Evolutionary conservation across 2,797 vertebrate genomes (phyloP), one percentile per base, ranked within the genome.

Genomic region (Botia kubotai): DNA sequence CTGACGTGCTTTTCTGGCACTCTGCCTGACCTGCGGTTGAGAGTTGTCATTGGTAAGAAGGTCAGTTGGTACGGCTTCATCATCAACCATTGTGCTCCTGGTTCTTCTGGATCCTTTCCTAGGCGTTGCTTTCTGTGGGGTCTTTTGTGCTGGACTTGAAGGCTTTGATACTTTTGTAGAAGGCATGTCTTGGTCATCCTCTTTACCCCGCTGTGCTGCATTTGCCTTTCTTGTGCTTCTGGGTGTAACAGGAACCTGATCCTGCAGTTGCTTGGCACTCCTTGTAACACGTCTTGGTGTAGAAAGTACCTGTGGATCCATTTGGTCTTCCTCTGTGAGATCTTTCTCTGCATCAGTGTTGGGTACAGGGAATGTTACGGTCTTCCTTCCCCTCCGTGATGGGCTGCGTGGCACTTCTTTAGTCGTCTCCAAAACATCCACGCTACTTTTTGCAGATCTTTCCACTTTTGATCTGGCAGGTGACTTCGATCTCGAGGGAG

Each of bases 171-270:
- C 79, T 80, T 60, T 79, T 50, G 17, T 78, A 72, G 19, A 62
- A 4, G 7, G 13, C 73, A 52, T 53, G n/a, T 89, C 86, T 17
- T 85, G 87, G 1, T 69, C 82, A 48, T 87, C 83, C 21, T 53
- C 57, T 26, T 53, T 72, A 46, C 2, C 3, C 0, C 6, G 84
- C 80, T 84, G 36, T 52, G 83, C 60, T n/a, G 82, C 75, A 81
- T 75, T 85, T 19, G 80, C 16, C 81, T 89, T 96, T 82, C 92
- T 95, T 67, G 88, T 73, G 55, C 91, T 95, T 88, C 92, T 91
- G 55, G 93, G 93, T 81, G 92, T 92, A 79, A 86, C 82, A 36
- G 71, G 76, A 26, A 86, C 17, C 84, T 89, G 87, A 43, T 90
- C 92, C 70, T 71, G 82, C 52, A 83, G 89, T 72, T 55, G 89